Evolutionary conservation across 2,888 invertebrate genomes (phyloP), one percentile per base, ranked within the genome.

Genomic region (Agelastica alni): DNA sequence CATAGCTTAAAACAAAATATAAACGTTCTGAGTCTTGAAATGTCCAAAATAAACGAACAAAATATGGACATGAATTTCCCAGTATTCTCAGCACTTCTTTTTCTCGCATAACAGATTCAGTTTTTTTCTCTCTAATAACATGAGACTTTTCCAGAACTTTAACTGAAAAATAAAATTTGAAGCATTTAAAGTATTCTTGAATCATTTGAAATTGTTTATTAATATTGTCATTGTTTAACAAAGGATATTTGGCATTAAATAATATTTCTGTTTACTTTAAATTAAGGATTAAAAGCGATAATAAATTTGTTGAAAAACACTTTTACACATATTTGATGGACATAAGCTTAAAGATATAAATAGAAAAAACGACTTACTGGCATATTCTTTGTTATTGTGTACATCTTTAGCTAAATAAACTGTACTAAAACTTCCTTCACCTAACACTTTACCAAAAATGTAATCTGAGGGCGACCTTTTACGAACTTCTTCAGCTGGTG

Each of bases 101-200:
- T 78, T 99, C 99, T 36, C 96, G 83, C 75, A 89, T 88, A 54
- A 98, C 90, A 77, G 95, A 94, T 72, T 93, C 90, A 68, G 89
- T 87, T 79, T 98, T 98, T 76, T 90, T 91, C 78, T 98, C 96
- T 62, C 89, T 84, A 66, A 96, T 84, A 65, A 99, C 96, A 77
- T 95, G 91, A 44, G 85, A 82, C 80, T 99, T 99, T 72, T 96
- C 93, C 77, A 96, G 90, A n/a, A 97, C 96, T 86, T 99, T 99
- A 74, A 98, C 93, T 91, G 84, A 48, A 85, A 84, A 66, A 18
- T 63, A 63, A 30, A 14, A 43, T 31, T 41, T 17, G 6, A n/a
- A n/a, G n/a, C n/a, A n/a, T n/a, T n/a, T n/a, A n/a, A n/a, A n/a
- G n/a, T n/a, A n/a, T n/a, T n/a, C n/a, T n/a, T n/a, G n/a, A n/a